Percentiles rank a stretch among this genome's conserved stretches.
These are phyloP conservation scores for Poecilia latipinna DNA, from an alignment of 2,113 vertebrate genomes.

Conservation along the genomic window DNA sequence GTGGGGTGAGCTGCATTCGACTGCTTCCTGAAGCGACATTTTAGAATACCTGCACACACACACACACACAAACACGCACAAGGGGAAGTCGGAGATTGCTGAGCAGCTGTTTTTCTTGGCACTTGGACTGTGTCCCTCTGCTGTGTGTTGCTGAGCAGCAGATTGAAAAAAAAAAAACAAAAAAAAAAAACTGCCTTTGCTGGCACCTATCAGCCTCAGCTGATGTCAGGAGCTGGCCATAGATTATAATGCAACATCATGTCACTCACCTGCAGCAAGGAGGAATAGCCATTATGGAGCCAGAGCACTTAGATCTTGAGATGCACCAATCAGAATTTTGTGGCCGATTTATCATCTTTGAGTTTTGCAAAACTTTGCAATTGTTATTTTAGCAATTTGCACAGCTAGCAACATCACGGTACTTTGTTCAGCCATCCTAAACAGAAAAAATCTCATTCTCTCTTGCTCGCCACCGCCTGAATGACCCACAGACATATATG, in stretches of 20 bases:
- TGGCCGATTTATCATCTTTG: neutral
- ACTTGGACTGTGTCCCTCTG: constrained; percentile 1
- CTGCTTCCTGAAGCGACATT: constrained; percentile 56
- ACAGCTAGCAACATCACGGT: too few species aligned
- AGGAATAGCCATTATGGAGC: constrained; percentile 1
- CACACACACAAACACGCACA: neutral
- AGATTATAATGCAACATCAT: constrained; percentile 49
- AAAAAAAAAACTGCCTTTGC: constrained; percentile 47
- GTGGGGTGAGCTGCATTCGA: constrained; percentile 3
- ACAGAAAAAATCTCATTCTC: too few species aligned
- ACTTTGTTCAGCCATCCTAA: too few species aligned
- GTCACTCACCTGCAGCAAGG: constrained; percentile 32
- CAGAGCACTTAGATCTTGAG: constrained; percentile 17
- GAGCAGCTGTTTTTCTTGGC: constrained; percentile 61
- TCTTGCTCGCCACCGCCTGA: too few species aligned
- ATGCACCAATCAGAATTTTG: neutral
- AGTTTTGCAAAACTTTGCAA: too few species aligned
- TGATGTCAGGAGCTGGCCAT: constrained; percentile 23
- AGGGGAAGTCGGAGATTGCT: constrained; percentile 38
- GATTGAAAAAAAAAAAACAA: constrained; percentile 16
- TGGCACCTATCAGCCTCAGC: constrained; percentile 40
- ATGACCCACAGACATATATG: too few species aligned
- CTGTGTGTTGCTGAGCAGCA: constrained; percentile 40
- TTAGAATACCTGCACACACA: constrained; percentile 22
- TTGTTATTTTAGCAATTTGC: too few species aligned